phyloP scores from a whole-genome alignment of 2,888 invertebrate species.

The Hypolimnas misippus region DNA sequence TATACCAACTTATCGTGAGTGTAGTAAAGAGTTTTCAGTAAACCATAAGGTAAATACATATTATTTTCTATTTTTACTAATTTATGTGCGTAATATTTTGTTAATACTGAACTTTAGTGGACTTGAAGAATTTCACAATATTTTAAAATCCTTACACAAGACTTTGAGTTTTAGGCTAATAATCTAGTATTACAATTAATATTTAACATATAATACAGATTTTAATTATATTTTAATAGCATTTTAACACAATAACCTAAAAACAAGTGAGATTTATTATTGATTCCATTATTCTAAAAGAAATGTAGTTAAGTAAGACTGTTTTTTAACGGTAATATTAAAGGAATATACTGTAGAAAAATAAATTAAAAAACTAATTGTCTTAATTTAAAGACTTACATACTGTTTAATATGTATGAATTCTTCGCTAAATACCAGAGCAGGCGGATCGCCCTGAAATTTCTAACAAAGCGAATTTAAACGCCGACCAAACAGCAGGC shows the following conservation, averaged over 20 bases:
- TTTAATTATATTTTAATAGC: no score
- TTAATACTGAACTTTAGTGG: not conserved
- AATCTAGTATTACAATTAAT: no score
- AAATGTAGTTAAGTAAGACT: no score
- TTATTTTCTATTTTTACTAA: not conserved
- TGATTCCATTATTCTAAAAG: no score
- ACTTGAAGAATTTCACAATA: not conserved
- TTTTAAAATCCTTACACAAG: not conserved
- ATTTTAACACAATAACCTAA: no score
- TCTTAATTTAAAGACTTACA: not conserved
- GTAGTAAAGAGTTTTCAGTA: slow-evolving; percentile 3
- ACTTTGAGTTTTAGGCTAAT: no score
- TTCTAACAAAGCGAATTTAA: slow-evolving; percentile 65
- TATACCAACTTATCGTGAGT: slow-evolving; percentile 1
- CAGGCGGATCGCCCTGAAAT: slow-evolving; percentile 48
- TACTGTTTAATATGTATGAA: not conserved
- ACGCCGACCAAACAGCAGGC: slow-evolving; percentile 65
- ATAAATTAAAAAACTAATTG: no score
- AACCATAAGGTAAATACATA: not conserved
- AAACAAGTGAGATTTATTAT: no score
- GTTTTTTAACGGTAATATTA: no score
- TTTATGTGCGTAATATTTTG: not conserved
- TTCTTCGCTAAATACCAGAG: slow-evolving; percentile 24
- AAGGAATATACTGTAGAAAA: no score
- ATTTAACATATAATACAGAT: no score